Percentiles rank a stretch among this genome's conserved stretches.
These are phyloP conservation scores for Lethenteron camtschaticum DNA, from an alignment of 2,113 vertebrate genomes.

Conservation along the genomic window DNA sequence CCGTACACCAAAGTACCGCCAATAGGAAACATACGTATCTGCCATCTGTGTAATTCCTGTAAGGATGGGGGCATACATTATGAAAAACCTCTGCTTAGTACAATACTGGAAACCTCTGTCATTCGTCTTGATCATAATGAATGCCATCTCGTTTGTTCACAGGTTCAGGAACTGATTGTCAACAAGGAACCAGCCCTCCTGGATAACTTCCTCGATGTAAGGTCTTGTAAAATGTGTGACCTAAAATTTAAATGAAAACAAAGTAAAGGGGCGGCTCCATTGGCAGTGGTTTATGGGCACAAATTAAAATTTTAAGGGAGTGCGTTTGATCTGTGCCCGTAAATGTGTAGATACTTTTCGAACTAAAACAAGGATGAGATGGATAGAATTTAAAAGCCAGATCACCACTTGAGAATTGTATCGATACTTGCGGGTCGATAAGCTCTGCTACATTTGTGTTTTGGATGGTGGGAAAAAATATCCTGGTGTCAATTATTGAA, in stretches of 20 bases:
- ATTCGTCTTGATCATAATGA: neutral
- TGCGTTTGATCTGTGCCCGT: neutral
- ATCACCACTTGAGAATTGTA: neutral
- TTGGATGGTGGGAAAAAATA: no score
- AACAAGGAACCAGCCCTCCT: slow-evolving; percentile 74
- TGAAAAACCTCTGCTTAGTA: no score
- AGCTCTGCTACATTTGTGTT: no score
- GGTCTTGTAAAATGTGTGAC: slow-evolving; percentile 13
- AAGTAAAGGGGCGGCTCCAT: neutral
- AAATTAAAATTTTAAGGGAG: neutral
- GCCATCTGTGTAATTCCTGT: neutral
- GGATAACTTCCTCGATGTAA: slow-evolving; percentile 76
- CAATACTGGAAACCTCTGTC: neutral
- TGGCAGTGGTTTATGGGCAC: accelerated
- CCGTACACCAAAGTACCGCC: no score
- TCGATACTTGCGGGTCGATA: no score
- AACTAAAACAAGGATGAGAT: neutral
- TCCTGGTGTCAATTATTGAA: no score
- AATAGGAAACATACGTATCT: neutral
- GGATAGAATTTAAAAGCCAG: neutral
- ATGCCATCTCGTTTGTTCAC: neutral
- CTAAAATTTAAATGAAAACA: neutral
- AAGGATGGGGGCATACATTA: neutral
- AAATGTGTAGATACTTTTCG: neutral
- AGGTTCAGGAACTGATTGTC: slow-evolving; percentile 77